A percentile compares a stretch with the other conserved stretches of the same genome.
Conservation (phyloP, 1,140 invertebrate species). For the Doryteuthis pealeii region DNA sequence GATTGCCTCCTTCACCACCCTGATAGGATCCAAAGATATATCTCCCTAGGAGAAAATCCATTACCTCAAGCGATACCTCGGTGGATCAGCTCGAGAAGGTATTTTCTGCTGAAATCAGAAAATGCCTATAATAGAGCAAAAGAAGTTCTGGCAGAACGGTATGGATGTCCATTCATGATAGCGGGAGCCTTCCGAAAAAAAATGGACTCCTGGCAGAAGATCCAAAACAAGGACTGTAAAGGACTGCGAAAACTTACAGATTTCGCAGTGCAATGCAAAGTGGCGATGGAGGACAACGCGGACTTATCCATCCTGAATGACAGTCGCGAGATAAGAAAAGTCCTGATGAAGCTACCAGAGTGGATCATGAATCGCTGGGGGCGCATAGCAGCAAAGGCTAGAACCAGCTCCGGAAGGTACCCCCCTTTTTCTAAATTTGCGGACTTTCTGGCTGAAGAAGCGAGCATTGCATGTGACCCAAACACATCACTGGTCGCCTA, state of each 20-base stretch:
- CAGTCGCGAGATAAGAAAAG: constrained; percentile 2
- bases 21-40: too few relatives aligned
- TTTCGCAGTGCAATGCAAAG: constrained; percentile 10
- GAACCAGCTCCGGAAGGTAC: too few relatives aligned
- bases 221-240: constrained; percentile 9
- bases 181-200: constrained; percentile 25
- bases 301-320: not conserved
- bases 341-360: constrained; percentile 14
- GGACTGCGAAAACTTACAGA: constrained; percentile 21
- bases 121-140: constrained; percentile 15
- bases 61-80: too few relatives aligned
- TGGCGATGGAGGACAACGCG: not conserved
- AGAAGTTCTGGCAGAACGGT: constrained; percentile 23
- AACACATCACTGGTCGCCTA: constrained; percentile 21
- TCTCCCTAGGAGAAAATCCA: too few relatives aligned
- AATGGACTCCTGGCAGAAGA: constrained; percentile 25
- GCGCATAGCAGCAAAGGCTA: not conserved
- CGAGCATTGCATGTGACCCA: constrained; percentile 32
- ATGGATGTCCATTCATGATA: constrained; percentile 26
- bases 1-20: too few relatives aligned
- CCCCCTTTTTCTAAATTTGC: constrained; percentile 28
- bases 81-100: too few relatives aligned
- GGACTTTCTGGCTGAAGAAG: constrained; percentile 27
- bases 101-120: too few relatives aligned
- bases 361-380: not conserved